phyloP scores from a whole-genome alignment of 2,888 invertebrate genomes.

The Thera obeliscata region DNA sequence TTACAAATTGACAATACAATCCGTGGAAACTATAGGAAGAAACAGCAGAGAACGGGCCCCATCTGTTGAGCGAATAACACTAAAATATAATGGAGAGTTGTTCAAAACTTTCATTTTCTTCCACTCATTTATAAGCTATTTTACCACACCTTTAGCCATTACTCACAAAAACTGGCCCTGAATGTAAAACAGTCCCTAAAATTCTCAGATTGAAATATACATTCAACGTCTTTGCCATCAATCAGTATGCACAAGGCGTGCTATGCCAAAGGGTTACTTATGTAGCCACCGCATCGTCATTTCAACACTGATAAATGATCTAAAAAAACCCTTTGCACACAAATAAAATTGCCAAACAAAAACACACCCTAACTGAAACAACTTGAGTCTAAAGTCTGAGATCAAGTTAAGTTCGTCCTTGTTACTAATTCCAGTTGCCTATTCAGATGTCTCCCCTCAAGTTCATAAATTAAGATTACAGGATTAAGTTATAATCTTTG shows the following conservation, averaged over 20 bases:
- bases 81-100: too few species aligned
- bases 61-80: too few species aligned
- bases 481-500: slow-evolving; percentile 58
- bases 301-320: slow-evolving; percentile 50
- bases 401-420: slow-evolving; percentile 44
- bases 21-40: too few species aligned
- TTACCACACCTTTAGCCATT: too few species aligned
- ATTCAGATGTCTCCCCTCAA: slow-evolving; percentile 65
- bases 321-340: slow-evolving; percentile 23
- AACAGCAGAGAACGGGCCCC: too few species aligned
- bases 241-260: slow-evolving; percentile 49
- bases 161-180: neutral
- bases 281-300: slow-evolving; percentile 50
- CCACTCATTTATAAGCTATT: too few species aligned
- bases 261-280: slow-evolving; percentile 47
- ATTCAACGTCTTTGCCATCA: slow-evolving; percentile 38
- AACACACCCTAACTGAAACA: slow-evolving; percentile 16
- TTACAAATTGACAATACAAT: too few species aligned
- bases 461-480: slow-evolving; percentile 70
- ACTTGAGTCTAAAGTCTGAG: slow-evolving; percentile 4
- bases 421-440: slow-evolving; percentile 65
- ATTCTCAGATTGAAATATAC: neutral
- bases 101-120: too few species aligned
- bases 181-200: neutral
- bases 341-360: slow-evolving; percentile 11